These are phyloP conservation scores for Pantala flavescens DNA, from an alignment of 1,140 invertebrate species.

Conservation along the genomic window DNA sequence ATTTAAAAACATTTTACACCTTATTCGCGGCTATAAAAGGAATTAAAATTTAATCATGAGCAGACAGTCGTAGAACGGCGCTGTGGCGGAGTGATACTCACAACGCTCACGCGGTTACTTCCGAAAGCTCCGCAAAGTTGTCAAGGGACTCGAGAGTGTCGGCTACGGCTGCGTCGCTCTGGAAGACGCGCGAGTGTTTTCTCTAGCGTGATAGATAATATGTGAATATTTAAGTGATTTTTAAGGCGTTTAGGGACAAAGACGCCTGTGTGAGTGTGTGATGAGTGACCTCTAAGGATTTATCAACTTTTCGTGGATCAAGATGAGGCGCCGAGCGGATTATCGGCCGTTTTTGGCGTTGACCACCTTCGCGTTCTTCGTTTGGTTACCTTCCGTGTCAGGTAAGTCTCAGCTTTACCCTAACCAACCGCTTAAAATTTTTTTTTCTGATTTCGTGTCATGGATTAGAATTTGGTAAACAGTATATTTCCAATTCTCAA, in stretches of 20 bases:
- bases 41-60: too few species aligned
- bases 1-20: too few species aligned
- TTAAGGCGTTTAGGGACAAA: not conserved
- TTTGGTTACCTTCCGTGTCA: not conserved
- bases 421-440: too few species aligned
- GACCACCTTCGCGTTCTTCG: not conserved
- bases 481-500: too few species aligned
- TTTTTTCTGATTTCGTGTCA: too few species aligned
- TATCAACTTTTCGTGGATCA: not conserved
- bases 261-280: constrained; percentile 2
- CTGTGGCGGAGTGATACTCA: not conserved
- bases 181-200: not conserved
- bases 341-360: not conserved
- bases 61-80: too few species aligned
- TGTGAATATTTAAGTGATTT: not conserved
- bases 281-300: constrained; percentile 1
- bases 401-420: not conserved
- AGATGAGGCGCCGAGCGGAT: not conserved
- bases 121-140: not conserved
- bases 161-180: not conserved
- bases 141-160: not conserved
- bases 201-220: not conserved
- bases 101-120: not conserved
- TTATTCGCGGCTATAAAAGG: too few species aligned
- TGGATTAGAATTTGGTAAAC: too few species aligned